Base-by-base conservation (phyloP, 2,888 invertebrate species). In the Scaptomyza reducta region DNA sequence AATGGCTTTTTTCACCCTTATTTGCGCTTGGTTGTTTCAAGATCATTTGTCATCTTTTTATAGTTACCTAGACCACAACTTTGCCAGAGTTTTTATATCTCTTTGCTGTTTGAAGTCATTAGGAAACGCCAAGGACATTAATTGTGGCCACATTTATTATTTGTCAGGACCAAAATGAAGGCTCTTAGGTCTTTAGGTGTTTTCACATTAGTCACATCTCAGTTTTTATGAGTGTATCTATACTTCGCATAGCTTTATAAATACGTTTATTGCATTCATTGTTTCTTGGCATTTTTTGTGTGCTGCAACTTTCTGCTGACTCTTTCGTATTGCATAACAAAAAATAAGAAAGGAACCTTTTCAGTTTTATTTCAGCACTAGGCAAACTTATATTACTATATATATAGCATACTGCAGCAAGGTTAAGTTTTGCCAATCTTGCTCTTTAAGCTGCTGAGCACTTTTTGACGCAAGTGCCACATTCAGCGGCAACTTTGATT, bases 401-500 rank as follows among this genome's bases (percentile, higher is more conserved):
- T 42, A n/a, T 46, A 22, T 25, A 38, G 46, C 16, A 64, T 40
- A 16, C 46, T 27, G 40, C 44, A 13, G 38, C 56, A 76, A 77
- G 73, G 68, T 56, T 63, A 47, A 63, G 51, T 41, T 46, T 41
- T 31, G 22, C 38, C 41, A 6, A 3, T 11, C 4, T 5, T 5
- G 7, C 10, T 25, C 6, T n/a, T 14, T 3, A 38, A 47, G 6
- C 31, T 38, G 75, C 41, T 65, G 41, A 59, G 66, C 73, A 66
- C 73, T 75, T 75, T 70, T 47, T 50, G 59, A 22, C 31, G 50
- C 50, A 74, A 86, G 78, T 80, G 81, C 55, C 67, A 70, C 61
- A 80, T 80, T 87, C 77, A 86, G 63, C 55, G 65, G 80, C 60
- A 75, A 69, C 63, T 86, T 79, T 74, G 55, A 70, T 73, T 63